A percentile compares a stretch with the other conserved stretches of the same genome.
Evolutionary conservation across 2,888 invertebrate genomes (phyloP).

Genomic region (Noctuana brunneofusca): DNA sequence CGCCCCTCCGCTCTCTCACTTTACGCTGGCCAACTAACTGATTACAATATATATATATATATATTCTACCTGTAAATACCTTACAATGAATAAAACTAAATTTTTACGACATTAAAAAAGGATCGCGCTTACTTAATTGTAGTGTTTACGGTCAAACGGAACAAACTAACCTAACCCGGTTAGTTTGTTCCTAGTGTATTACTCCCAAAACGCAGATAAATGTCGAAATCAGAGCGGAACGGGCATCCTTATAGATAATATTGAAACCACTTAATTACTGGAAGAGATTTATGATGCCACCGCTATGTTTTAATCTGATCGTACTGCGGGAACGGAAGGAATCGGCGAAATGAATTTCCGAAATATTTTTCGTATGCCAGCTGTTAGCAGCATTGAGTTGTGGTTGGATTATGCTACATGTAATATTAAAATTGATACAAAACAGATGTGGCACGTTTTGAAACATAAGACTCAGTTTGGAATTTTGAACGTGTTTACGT

Average conservation of each 20-base stretch:
- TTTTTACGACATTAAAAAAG: too few species aligned
- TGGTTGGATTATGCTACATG: slow-evolving; percentile 13
- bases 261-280: slow-evolving; percentile 30
- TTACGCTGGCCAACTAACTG: too few species aligned
- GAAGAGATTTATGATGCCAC: slow-evolving; percentile 29
- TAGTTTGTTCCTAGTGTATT: slow-evolving; percentile 20
- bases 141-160: neutral
- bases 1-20: too few species aligned
- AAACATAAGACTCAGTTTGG: slow-evolving; percentile 10
- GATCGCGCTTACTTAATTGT: too few species aligned
- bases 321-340: slow-evolving; percentile 22
- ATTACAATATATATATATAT: too few species aligned
- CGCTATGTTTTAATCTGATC: slow-evolving; percentile 31
- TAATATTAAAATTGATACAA: slow-evolving; percentile 25
- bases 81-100: too few species aligned
- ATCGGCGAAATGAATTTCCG: slow-evolving; percentile 13
- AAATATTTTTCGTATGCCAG: slow-evolving; percentile 16
- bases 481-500: slow-evolving; percentile 18
- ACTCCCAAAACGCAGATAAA: slow-evolving; percentile 25
- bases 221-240: slow-evolving; percentile 14
- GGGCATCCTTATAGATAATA: slow-evolving; percentile 27
- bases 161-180: too few species aligned
- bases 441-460: slow-evolving; percentile 26
- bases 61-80: too few species aligned
- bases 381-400: slow-evolving; percentile 4